Conservation (phyloP, 2,797 vertebrate genomes). For the Caiman crocodilus region DNA sequence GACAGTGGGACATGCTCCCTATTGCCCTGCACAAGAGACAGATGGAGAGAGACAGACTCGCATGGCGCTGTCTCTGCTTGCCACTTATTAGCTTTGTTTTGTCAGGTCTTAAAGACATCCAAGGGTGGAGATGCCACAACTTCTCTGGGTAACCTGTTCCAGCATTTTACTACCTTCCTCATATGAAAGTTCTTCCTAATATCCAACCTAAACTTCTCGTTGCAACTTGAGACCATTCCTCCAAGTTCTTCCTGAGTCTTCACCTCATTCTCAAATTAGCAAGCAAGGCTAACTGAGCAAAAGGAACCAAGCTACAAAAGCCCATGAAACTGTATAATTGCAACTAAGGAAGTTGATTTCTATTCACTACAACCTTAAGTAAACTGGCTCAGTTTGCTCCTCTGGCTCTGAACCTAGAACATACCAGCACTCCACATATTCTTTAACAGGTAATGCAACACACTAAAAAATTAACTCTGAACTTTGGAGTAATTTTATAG, state of each 20-base stretch:
- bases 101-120: too few species aligned
- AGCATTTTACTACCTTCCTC: too few species aligned
- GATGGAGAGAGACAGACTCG: too few species aligned
- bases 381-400: not conserved
- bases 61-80: too few species aligned
- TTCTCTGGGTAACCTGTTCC: too few species aligned
- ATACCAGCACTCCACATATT: not conserved
- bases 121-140: too few species aligned
- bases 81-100: too few species aligned
- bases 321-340: not conserved
- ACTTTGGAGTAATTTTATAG: not conserved
- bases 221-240: too few species aligned
- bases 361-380: not conserved
- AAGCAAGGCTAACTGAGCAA: not conserved
- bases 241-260: slow-evolving; percentile 1
- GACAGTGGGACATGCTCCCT: too few species aligned
- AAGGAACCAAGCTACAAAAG: slow-evolving; percentile 6
- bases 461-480: not conserved
- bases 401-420: not conserved
- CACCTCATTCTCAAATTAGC: not conserved
- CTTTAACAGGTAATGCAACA: not conserved
- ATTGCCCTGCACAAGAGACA: too few species aligned
- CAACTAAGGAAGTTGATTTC: not conserved
- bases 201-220: too few species aligned
- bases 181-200: too few species aligned